Conservation (phyloP, 2,113 vertebrate species). For the Hepsetus odoe region DNA sequence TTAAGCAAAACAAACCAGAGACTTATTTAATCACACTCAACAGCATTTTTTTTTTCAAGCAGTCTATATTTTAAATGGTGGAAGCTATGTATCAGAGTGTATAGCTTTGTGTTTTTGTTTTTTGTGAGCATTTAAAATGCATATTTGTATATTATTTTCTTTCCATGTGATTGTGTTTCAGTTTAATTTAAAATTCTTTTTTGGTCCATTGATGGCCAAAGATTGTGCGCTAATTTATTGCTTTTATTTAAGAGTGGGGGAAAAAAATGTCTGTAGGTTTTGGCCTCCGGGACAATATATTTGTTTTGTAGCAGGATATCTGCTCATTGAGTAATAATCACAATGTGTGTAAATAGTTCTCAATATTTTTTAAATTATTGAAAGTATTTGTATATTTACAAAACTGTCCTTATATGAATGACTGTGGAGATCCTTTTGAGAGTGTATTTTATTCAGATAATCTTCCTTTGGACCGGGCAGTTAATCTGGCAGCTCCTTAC, state of each 20-base stretch:
- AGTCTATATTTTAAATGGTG: conserved; percentile 22
- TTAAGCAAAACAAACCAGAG: conserved; percentile 24
- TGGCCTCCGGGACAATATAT: conserved; percentile 11
- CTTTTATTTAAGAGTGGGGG: conserved; percentile 58
- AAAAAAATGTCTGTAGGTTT: conserved; percentile 13
- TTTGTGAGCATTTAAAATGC: conserved; percentile 24
- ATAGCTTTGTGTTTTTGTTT: conserved; percentile 20
- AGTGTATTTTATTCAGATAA: conserved; percentile 31
- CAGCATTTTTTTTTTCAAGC: not conserved
- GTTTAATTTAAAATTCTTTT: not conserved
- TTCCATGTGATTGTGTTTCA: conserved; percentile 1
- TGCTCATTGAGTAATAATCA: conserved; percentile 31
- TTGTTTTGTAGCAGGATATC: conserved; percentile 36
- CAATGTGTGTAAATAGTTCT: conserved; percentile 47
- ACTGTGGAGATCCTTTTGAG: conserved; percentile 17
- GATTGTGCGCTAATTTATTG: conserved; percentile 53
- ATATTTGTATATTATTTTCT: conserved; percentile 11
- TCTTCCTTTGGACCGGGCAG: conserved; percentile 47
- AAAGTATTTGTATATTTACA: conserved; percentile 39
- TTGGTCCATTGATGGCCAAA: conserved; percentile 2
- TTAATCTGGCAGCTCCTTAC: conserved; percentile 52
- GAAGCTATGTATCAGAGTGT: conserved; percentile 39
- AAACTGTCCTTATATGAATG: conserved; percentile 8
- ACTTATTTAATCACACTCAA: conserved; percentile 17
- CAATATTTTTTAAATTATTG: conserved; percentile 16